Base-by-base conservation (phyloP, 2,888 invertebrate genomes). In the Exephanes ischioxanthus region DNA sequence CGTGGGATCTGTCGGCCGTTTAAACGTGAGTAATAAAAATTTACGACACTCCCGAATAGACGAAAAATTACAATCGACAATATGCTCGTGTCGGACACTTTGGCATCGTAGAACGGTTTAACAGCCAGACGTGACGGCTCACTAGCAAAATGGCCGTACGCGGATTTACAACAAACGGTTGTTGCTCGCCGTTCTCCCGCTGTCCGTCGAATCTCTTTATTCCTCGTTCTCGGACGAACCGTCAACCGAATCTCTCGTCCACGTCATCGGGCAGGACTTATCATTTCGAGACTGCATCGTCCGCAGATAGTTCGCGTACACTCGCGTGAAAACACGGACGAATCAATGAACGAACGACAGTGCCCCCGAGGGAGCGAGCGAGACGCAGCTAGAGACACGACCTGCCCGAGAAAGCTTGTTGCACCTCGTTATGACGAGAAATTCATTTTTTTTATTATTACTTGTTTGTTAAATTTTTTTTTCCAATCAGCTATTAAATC, bases 81-180 rank as follows among this genome's bases (percentile, higher is more conserved):
- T 68, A 67, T 66, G 26, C 19, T 58, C 55, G 26, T 63, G 61
- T 26, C 61, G 76, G 53, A 53, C 51, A 48, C 53, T 19, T 68
- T 72, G 72, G 66, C 68, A 72, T 58, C 53, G 72, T 58, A 66
- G 37, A 51, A 61, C 37, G 61, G 66, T 26, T 83, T 83, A 85
- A 83, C 83, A 80, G 86, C 87, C 90, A 91, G 91, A 90, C 91
- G 90, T 91, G 92, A 92, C 92, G 92, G 91, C 90, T 92, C 88
- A 87, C 87, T 86, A 88, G 91, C 92, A 93, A 93, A 91, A 93
- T 93, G 93, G 93, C 93, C 92, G 93, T 92, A 89, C 91, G 88
- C 86, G 86, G 89, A 90, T 91, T 61, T 92, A 91, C 91, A 91
- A 92, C 90, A 90, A 92, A 77, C 85, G 84, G 78, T 89, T 88